A percentile compares a stretch with the other conserved stretches of the same genome.
Conservation (phyloP, 1,140 invertebrate species). For the Antheraea pernyi region DNA sequence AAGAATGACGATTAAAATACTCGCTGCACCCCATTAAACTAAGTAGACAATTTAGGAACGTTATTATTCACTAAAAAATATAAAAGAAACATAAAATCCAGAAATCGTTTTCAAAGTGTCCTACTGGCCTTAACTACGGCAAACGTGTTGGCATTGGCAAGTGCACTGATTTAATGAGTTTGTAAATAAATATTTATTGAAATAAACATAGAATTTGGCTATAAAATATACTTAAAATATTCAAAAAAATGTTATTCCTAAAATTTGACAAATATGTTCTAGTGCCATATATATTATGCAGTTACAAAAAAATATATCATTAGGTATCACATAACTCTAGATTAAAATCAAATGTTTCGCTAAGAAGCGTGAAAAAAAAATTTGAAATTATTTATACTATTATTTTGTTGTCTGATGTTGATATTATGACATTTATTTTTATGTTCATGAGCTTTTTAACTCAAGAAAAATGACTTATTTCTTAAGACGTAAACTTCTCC, state of each 20-base stretch:
- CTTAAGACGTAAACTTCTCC: too few relatives aligned
- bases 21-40: neutral
- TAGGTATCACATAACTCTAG: too few relatives aligned
- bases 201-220: neutral
- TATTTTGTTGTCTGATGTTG: too few relatives aligned
- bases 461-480: too few relatives aligned
- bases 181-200: neutral
- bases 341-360: too few relatives aligned
- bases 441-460: too few relatives aligned
- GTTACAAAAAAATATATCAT: too few relatives aligned
- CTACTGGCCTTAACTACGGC: slow-evolving; percentile 16
- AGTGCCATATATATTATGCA: too few relatives aligned
- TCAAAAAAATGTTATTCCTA: neutral
- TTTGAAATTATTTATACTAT: too few relatives aligned
- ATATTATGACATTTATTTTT: too few relatives aligned
- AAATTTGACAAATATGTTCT: too few relatives aligned
- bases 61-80: slow-evolving; percentile 8
- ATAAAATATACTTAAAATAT: neutral
- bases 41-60: slow-evolving; percentile 13
- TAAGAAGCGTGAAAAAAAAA: too few relatives aligned
- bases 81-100: neutral
- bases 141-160: slow-evolving; percentile 15
- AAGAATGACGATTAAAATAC: neutral
- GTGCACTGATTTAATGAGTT: neutral
- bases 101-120: neutral